phyloP scores from a whole-genome alignment of 1,140 invertebrate species.

The Euglossa dilemma region DNA sequence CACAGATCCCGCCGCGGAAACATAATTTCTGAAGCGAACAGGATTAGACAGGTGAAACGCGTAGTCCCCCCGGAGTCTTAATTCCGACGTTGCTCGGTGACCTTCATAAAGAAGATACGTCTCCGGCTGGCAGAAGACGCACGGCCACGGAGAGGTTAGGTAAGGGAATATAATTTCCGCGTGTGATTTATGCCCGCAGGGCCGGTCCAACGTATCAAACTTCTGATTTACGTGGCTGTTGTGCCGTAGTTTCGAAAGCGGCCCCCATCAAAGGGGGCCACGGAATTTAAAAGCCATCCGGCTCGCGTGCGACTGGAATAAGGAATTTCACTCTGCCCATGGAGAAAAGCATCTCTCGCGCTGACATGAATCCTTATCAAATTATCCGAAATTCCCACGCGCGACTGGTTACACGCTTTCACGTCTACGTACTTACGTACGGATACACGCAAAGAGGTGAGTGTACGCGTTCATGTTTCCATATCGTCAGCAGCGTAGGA shows the following conservation, averaged over 20 bases:
- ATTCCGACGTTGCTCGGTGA: constrained; percentile 25
- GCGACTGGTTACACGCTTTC: constrained; percentile 2
- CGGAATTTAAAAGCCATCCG: constrained; percentile 61
- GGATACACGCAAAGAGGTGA: no score
- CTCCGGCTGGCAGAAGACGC: neutral
- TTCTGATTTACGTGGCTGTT: constrained; percentile 54
- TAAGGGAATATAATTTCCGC: constrained; percentile 35
- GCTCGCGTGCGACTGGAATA: constrained; percentile 59
- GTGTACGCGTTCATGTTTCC: neutral
- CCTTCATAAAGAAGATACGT: constrained; percentile 38
- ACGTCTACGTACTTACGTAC: neutral
- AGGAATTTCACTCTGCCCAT: constrained; percentile 46
- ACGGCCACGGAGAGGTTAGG: neutral
- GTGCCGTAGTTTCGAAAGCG: constrained; percentile 46
- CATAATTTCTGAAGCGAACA: constrained; percentile 27
- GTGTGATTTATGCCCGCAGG: constrained; percentile 36
- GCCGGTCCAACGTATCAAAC: constrained; percentile 50
- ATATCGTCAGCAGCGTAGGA: constrained; percentile 23
- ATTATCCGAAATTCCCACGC: constrained; percentile 69
- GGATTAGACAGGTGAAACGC: constrained; percentile 34
- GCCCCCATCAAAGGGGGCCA: constrained; percentile 53
- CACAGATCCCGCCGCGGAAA: constrained; percentile 2
- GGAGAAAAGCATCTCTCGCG: constrained; percentile 39
- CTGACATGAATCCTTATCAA: constrained; percentile 62
- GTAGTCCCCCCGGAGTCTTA: neutral